Evolutionary conservation across 1,140 invertebrate genomes (phyloP).

Genomic region (Tenebrio molitor): DNA sequence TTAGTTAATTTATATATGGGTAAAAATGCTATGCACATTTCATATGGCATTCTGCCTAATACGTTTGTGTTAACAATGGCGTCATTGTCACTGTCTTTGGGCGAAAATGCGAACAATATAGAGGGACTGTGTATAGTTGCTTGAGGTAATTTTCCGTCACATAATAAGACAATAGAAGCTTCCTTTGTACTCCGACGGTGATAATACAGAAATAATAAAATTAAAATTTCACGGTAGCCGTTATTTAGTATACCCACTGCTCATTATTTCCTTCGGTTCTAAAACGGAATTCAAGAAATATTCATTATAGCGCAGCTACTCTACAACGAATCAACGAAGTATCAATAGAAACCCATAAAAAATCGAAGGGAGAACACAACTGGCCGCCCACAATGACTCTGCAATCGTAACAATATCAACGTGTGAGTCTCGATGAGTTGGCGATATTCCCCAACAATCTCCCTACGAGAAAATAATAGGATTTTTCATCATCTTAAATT

Average conservation of each 20-base stretch:
- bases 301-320: slow-evolving; percentile 50
- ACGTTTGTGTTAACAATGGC: background rate
- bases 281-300: slow-evolving; percentile 48
- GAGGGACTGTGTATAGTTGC: background rate
- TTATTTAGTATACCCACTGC: slow-evolving; percentile 39
- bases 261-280: slow-evolving; percentile 36
- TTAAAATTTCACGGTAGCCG: slow-evolving; percentile 47
- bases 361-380: slow-evolving; percentile 42
- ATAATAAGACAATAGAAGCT: slow-evolving; percentile 26
- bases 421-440: slow-evolving; percentile 55
- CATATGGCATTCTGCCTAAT: too few relatives aligned
- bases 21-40: too few relatives aligned
- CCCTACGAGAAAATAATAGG: slow-evolving; percentile 50
- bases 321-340: slow-evolving; percentile 47
- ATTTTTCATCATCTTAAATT: slow-evolving; percentile 50
- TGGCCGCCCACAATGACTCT: slow-evolving; percentile 51
- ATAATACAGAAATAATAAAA: slow-evolving; percentile 39
- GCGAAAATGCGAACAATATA: slow-evolving; percentile 14
- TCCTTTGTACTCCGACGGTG: slow-evolving; percentile 9
- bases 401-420: slow-evolving; percentile 57
- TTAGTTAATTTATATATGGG: slow-evolving; percentile 17
- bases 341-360: slow-evolving; percentile 29
- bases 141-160: slow-evolving; percentile 28
- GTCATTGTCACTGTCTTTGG: background rate
- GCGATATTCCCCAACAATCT: slow-evolving; percentile 41